Evolutionary conservation across 2,797 vertebrate genomes (phyloP).

Genomic region (Cichlasoma orientale): DNA sequence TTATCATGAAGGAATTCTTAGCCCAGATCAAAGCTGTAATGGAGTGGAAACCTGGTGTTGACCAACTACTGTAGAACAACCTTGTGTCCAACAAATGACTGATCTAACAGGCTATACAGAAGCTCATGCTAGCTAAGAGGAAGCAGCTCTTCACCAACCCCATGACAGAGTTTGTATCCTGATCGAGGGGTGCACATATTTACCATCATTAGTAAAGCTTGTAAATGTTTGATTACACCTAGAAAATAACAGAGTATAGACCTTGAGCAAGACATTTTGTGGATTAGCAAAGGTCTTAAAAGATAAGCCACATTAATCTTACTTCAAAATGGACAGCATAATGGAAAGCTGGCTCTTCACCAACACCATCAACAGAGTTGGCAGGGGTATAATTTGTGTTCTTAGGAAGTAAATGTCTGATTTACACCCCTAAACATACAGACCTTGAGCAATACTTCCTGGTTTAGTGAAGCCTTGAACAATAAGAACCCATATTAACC

Average conservation of each 20-base stretch:
- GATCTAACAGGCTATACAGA: neutral
- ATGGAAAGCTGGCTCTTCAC: neutral
- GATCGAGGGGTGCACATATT: neutral
- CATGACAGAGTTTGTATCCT: no score
- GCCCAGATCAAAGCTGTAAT: neutral
- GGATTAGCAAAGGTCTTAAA: neutral
- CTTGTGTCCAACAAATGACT: neutral
- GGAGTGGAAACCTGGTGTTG: neutral
- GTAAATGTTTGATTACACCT: neutral
- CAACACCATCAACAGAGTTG: neutral
- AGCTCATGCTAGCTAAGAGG: neutral
- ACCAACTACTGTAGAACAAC: neutral
- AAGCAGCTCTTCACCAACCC: neutral
- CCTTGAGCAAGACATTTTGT: neutral
- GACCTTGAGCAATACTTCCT: neutral
- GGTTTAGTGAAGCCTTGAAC: neutral
- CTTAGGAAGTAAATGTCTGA: neutral
- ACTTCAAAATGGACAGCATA: neutral
- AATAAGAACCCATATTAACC: no score
- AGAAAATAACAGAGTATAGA: neutral
- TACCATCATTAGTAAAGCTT: neutral
- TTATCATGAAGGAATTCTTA: no score
- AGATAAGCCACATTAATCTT: neutral
- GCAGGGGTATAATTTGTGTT: neutral
- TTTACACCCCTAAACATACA: neutral